Conservation (phyloP, 2,888 invertebrate species). For the Globia sparganii region DNA sequence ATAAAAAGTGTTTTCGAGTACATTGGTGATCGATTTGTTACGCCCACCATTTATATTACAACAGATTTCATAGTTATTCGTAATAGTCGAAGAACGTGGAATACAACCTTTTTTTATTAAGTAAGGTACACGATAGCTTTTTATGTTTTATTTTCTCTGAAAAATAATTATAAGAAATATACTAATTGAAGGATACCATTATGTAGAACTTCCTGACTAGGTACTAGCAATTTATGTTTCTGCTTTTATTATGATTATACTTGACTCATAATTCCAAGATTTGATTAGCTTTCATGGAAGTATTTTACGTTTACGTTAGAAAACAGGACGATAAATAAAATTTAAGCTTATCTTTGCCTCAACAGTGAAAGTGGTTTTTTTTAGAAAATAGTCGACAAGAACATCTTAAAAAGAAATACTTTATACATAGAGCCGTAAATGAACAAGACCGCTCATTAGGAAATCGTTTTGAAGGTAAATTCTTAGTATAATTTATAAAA, state of each 20-base stretch:
- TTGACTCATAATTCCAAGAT: conserved; percentile 18
- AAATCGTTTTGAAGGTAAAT: conserved; percentile 11
- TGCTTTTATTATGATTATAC: neutral
- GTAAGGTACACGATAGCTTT: conserved; percentile 48
- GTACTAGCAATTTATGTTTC: neutral
- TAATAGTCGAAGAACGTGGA: neutral
- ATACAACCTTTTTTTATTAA: conserved; percentile 12
- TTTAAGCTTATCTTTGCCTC: neutral
- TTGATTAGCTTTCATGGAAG: conserved; percentile 20
- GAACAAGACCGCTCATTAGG: conserved; percentile 32
- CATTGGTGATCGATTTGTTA: conserved; percentile 36
- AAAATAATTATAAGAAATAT: neutral
- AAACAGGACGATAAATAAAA: conserved; percentile 2
- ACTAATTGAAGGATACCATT: neutral
- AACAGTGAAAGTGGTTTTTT: conserved; percentile 9
- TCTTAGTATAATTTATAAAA: conserved; percentile 22
- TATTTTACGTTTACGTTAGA: conserved; percentile 3
- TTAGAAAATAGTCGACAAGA: conserved; percentile 8
- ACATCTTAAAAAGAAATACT: conserved; percentile 24
- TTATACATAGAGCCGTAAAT: conserved; percentile 18
- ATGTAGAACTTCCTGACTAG: neutral
- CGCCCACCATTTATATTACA: conserved; percentile 57
- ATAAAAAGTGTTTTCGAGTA: conserved; percentile 59
- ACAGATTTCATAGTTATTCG: conserved; percentile 16
- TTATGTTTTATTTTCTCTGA: neutral